These are phyloP conservation scores for Dicrurus megarhynchus DNA, from an alignment of 2,113 vertebrate species.

Conservation along the genomic window DNA sequence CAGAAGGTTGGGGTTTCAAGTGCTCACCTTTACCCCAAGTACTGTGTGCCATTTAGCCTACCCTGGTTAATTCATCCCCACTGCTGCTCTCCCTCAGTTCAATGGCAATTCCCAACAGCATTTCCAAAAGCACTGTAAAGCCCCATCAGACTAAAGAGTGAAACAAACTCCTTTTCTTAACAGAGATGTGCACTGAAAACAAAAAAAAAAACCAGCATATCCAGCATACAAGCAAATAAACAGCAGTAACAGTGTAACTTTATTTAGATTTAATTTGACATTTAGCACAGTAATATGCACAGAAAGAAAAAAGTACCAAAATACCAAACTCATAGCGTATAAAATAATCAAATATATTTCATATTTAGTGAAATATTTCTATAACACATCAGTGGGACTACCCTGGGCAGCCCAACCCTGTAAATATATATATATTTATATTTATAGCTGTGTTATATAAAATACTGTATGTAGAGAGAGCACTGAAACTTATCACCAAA, in stretches of 20 bases:
- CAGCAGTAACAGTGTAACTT: constrained; percentile 33
- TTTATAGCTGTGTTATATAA: constrained; percentile 53
- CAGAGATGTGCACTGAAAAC: background rate
- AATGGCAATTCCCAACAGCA: background rate
- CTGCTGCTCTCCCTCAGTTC: accelerated
- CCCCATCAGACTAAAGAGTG: background rate
- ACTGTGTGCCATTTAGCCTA: background rate
- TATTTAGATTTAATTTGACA: constrained; percentile 69
- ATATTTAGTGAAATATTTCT: constrained; percentile 51
- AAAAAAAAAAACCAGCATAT: background rate
- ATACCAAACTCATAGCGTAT: constrained; percentile 55
- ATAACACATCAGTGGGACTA: constrained; percentile 20
- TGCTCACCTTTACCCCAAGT: background rate
- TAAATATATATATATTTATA: constrained; percentile 6
- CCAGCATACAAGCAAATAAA: background rate
- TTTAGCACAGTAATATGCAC: constrained; percentile 65
- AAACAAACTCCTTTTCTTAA: background rate
- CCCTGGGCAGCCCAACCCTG: constrained; percentile 12
- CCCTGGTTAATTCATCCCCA: accelerated
- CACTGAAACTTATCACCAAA: constrained; percentile 49
- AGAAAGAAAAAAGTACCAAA: constrained; percentile 63
- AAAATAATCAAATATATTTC: constrained; percentile 46
- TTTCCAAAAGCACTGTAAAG: background rate
- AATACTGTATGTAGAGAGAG: constrained; percentile 53
- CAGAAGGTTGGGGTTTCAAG: background rate